phyloP scores from a whole-genome alignment of 2,888 invertebrate species.

The Caenorhabditis panamensis region DNA sequence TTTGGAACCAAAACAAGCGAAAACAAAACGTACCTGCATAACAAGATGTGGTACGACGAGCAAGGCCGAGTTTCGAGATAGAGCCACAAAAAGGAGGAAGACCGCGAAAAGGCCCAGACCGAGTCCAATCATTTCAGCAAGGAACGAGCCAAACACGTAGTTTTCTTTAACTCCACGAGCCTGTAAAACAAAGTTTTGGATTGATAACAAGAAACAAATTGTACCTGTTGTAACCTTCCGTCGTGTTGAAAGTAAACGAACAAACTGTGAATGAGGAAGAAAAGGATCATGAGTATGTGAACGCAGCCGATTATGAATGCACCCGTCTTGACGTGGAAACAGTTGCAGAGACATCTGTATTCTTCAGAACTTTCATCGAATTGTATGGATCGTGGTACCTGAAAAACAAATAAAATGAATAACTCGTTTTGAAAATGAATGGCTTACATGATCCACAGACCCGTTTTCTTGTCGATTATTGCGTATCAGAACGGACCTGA shows the following conservation, averaged over 20 bases:
- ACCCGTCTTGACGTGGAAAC: constrained; percentile 81
- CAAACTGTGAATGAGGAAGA: constrained; percentile 79
- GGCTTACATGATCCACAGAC: constrained; percentile 67
- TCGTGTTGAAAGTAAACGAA: constrained; percentile 80
- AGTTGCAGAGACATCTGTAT: constrained; percentile 80
- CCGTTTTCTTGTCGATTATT: constrained; percentile 73
- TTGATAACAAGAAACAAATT: too few relatives aligned
- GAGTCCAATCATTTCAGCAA: constrained; percentile 70
- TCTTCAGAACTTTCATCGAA: constrained; percentile 79
- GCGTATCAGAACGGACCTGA: constrained; percentile 75
- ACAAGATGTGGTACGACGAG: constrained; percentile 79
- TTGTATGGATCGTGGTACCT: constrained; percentile 77
- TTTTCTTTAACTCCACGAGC: constrained; percentile 71
- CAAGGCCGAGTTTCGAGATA: constrained; percentile 75
- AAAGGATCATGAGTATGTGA: constrained; percentile 75
- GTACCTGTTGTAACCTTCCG: constrained; percentile 66
- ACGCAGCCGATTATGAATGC: constrained; percentile 75
- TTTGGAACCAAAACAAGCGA: neutral
- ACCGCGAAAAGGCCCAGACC: constrained; percentile 72
- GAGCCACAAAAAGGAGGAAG: constrained; percentile 74
- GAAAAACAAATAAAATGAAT: constrained; percentile 2
- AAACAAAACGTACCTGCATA: constrained; percentile 73
- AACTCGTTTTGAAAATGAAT: neutral
- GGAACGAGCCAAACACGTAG: constrained; percentile 71
- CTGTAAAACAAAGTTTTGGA: constrained; percentile 52